phyloP scores from a whole-genome alignment of 2,113 vertebrate species.

The Tragelaphus strepsiceros region DNA sequence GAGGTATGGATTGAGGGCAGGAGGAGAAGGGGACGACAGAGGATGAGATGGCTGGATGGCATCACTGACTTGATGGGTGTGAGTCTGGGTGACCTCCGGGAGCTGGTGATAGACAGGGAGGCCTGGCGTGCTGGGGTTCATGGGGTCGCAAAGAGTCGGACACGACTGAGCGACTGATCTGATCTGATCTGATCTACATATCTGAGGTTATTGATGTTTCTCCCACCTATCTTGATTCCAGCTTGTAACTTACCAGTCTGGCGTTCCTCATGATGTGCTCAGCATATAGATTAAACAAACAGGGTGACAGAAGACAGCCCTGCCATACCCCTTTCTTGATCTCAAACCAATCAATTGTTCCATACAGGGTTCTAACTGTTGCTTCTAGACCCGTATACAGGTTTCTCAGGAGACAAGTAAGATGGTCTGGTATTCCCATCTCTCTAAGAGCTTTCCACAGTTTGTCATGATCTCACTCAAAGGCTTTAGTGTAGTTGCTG shows the following conservation, averaged over 20 bases:
- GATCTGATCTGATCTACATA: too few species aligned
- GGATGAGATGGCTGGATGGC: too few species aligned
- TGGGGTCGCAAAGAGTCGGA: too few species aligned
- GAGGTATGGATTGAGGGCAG: too few species aligned
- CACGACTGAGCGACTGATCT: too few species aligned
- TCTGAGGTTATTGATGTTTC: not conserved
- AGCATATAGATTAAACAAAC: not conserved
- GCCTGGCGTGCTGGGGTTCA: too few species aligned
- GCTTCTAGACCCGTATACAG: not conserved
- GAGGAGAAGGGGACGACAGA: too few species aligned
- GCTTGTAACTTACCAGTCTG: not conserved
- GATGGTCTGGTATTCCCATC: not conserved
- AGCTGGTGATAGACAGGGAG: too few species aligned
- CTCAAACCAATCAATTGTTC: not conserved
- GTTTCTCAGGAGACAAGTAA: not conserved
- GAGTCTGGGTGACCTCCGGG: too few species aligned
- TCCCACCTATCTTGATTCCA: not conserved
- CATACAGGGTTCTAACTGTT: not conserved
- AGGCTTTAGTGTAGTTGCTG: not conserved
- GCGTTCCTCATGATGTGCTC: not conserved
- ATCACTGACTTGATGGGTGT: too few species aligned
- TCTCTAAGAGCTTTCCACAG: not conserved
- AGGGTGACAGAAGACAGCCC: not conserved
- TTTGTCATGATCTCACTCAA: not conserved
- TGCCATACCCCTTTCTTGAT: not conserved